Evolutionary conservation across 2,113 vertebrate species (phyloP), one percentile per base, ranked within the genome.

Genomic region (Lagopus muta): DNA sequence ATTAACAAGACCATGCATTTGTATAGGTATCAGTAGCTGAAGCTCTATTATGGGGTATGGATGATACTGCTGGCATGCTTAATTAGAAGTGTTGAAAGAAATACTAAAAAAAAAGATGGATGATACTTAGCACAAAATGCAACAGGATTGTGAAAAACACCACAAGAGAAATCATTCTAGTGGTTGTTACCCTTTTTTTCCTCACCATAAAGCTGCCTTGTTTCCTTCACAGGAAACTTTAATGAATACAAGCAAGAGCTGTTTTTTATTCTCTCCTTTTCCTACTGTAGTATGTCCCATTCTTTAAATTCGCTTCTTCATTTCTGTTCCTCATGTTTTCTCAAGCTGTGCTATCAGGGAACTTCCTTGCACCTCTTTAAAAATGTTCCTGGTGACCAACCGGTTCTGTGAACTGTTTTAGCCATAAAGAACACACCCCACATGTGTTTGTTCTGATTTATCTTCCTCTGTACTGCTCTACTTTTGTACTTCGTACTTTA

Each of bases 401-500:
- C 5, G 15, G 92, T 94, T 91, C 74, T 80, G 67, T 91, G 82
- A 92, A 94, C 27, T 65, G 13, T 76, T 94, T 61, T 69, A 79
- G 62, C 87, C 19, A 9, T 90, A 86, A 87, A 73, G 90, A 92
- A 88, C 90, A 96, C 92, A 92, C 95, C 94, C 95, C 75, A n/a
- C 58, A 77, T 38, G 11, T 96, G 78, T 96, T 96, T 97, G 90
- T 25, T 94, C 89, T 69, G 69, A 93, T 95, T 95, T 95, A 95
- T 95, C 85, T 90, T 70, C 64, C 43, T 69, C 62, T 69, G 52
- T 60, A 70, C 61, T 85, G 34, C 69, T 83, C 72, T 64, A 69
- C 36, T 89, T 86, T 48, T 92, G 96, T 89, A 96, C 96, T 96
- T 96, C 94, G 95, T 86, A 95, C 96, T 95, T 95, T 94, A 95